Conservation (phyloP, 1,140 invertebrate species). For the Bombyx mandarina region DNA sequence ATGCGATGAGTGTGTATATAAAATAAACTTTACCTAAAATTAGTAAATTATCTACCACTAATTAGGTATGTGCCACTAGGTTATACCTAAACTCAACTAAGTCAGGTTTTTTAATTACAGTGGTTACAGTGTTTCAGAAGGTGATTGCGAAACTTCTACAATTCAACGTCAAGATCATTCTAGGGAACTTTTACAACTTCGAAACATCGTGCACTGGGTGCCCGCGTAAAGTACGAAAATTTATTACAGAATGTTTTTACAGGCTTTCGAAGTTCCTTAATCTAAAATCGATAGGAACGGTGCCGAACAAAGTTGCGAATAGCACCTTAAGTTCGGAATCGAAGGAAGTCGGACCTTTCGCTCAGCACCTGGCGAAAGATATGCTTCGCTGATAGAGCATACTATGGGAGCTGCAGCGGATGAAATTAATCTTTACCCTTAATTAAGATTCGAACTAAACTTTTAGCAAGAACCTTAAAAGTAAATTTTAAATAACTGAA, state of each 20-base stretch:
- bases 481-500: background rate
- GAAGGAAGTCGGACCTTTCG: conserved; percentile 54
- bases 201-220: conserved; percentile 20
- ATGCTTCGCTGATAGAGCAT: conserved; percentile 44
- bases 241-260: conserved; percentile 63
- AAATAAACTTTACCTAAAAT: no score
- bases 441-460: background rate
- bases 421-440: background rate
- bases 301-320: conserved; percentile 59
- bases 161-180: conserved; percentile 16
- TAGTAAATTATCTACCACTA: background rate
- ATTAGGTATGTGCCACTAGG: background rate
- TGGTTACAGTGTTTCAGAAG: background rate
- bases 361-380: conserved; percentile 57
- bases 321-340: conserved; percentile 53
- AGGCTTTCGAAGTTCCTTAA: conserved; percentile 60
- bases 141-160: background rate
- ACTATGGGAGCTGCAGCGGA: background rate
- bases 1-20: no score
- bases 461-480: background rate
- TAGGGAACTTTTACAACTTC: conserved; percentile 20
- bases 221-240: conserved; percentile 36
- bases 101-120: background rate
- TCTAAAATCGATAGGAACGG: conserved; percentile 67
- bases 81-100: background rate